Conservation (phyloP, 1,140 invertebrate genomes). For the Aphaenogaster ashmeadi region DNA sequence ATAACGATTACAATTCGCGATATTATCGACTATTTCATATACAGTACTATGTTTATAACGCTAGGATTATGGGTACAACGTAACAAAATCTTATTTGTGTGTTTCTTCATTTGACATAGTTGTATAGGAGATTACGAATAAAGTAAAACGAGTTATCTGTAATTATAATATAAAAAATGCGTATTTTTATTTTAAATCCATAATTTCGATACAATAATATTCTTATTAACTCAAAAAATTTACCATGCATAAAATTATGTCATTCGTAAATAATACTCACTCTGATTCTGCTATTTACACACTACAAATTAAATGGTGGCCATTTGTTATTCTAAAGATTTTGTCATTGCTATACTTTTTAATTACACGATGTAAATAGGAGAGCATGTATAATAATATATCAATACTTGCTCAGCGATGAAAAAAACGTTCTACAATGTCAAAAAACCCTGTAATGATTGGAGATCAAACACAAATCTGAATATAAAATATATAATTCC, state of each 20-base stretch:
- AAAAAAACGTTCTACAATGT: conserved; percentile 48
- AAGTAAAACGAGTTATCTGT: conserved; percentile 71
- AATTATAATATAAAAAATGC: conserved; percentile 65
- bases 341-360: conserved; percentile 57
- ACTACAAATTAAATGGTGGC: conserved; percentile 50
- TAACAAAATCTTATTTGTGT: conserved; percentile 57
- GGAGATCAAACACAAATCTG: conserved; percentile 57
- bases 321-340: conserved; percentile 55
- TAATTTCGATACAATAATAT: conserved; percentile 57
- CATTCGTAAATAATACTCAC: conserved; percentile 47
- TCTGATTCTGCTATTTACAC: conserved; percentile 60
- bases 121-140: conserved; percentile 67
- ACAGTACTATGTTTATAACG: conserved; percentile 72
- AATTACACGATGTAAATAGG: conserved; percentile 59
- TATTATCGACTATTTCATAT: conserved; percentile 71
- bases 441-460: conserved; percentile 54
- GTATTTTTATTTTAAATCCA: conserved; percentile 60
- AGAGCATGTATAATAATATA: conserved; percentile 54
- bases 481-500: conserved; percentile 47
- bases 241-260: conserved; percentile 48
- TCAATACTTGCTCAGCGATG: conserved; percentile 42
- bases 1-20: conserved; percentile 80
- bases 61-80: conserved; percentile 49
- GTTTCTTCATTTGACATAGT: conserved; percentile 68
- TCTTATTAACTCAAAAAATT: conserved; percentile 51